Conservation (phyloP, 1,140 invertebrate genomes). For the Sweltsa coloradensis region DNA sequence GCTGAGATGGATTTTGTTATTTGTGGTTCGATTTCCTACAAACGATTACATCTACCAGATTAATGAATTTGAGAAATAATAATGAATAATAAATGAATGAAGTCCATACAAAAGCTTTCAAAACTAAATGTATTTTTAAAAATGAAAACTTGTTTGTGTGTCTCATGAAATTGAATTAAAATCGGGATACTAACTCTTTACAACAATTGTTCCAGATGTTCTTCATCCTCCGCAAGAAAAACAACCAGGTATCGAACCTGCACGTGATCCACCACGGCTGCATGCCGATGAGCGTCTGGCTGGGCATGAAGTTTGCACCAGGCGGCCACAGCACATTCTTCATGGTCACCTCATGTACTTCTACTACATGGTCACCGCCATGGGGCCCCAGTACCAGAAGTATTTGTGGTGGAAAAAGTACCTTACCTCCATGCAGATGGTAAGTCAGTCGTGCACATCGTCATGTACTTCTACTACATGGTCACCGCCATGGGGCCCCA, state of each 20-base stretch:
- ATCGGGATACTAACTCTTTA: too few relatives aligned
- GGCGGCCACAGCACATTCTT: slow-evolving; percentile 90
- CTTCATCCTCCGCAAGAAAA: slow-evolving; percentile 89
- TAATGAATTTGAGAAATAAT: too few relatives aligned
- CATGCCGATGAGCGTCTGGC: slow-evolving; percentile 95
- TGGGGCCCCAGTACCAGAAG: slow-evolving; percentile 80
- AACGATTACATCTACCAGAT: too few relatives aligned
- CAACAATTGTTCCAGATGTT: slow-evolving; percentile 70
- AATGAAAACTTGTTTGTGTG: background rate
- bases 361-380: slow-evolving; percentile 84
- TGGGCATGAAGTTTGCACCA: slow-evolving; percentile 88
- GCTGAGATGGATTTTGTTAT: too few relatives aligned
- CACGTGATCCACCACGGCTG: slow-evolving; percentile 94
- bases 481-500: slow-evolving; percentile 72
- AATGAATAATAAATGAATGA: too few relatives aligned
- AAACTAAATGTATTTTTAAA: too few relatives aligned
- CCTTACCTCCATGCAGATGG: slow-evolving; percentile 84
- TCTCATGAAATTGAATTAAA: too few relatives aligned
- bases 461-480: slow-evolving; percentile 89
- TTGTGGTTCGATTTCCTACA: too few relatives aligned
- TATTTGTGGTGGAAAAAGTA: slow-evolving; percentile 96
- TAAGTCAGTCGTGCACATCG: slow-evolving; percentile 69
- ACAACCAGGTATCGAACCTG: slow-evolving; percentile 79
- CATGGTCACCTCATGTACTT: slow-evolving; percentile 90
- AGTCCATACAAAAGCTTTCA: too few relatives aligned